These are phyloP conservation scores for Tillus elongatus DNA, from an alignment of 2,888 invertebrate species.

Conservation along the genomic window DNA sequence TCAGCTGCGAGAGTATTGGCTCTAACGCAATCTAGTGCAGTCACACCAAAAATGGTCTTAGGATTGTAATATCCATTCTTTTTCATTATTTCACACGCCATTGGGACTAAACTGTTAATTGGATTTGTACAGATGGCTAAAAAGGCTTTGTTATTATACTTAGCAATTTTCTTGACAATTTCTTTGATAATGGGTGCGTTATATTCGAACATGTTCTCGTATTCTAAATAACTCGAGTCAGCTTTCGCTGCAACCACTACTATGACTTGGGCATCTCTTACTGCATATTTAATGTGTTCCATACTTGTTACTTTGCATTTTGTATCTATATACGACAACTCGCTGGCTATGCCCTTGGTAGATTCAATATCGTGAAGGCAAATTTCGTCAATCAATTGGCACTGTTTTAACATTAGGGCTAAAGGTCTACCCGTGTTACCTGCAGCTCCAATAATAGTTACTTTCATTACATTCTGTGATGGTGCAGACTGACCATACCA, in stretches of 20 bases:
- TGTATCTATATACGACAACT: constrained; percentile 43
- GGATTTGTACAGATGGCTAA: constrained; percentile 44
- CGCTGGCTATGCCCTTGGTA: constrained; percentile 36
- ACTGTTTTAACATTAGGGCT: constrained; percentile 50
- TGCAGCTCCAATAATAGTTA: constrained; percentile 28
- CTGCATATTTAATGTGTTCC: constrained; percentile 31
- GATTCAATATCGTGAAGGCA: constrained; percentile 48
- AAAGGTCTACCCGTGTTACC: constrained; percentile 45
- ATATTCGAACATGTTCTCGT: constrained; percentile 29
- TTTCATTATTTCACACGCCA: constrained; percentile 59
- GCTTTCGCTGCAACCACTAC: constrained; percentile 31
- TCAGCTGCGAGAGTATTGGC: constrained; percentile 68
- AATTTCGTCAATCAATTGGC: constrained; percentile 49
- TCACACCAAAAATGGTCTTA: constrained; percentile 62
- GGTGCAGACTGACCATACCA: too few relatives aligned
- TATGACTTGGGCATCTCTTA: constrained; percentile 31
- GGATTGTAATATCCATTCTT: constrained; percentile 54
- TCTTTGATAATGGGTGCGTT: constrained; percentile 33
- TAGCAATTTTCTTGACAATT: constrained; percentile 25
- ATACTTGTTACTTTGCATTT: constrained; percentile 38
- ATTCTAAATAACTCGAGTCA: constrained; percentile 19
- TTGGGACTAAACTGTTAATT: constrained; percentile 62
- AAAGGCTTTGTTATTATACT: constrained; percentile 32
- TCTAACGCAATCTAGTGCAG: constrained; percentile 61
- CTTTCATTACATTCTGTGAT: constrained; percentile 24